Percentiles rank a stretch among this genome's conserved stretches.
phyloP scores from a whole-genome alignment of 2,888 invertebrate species.

The Eupithecia subumbrata region DNA sequence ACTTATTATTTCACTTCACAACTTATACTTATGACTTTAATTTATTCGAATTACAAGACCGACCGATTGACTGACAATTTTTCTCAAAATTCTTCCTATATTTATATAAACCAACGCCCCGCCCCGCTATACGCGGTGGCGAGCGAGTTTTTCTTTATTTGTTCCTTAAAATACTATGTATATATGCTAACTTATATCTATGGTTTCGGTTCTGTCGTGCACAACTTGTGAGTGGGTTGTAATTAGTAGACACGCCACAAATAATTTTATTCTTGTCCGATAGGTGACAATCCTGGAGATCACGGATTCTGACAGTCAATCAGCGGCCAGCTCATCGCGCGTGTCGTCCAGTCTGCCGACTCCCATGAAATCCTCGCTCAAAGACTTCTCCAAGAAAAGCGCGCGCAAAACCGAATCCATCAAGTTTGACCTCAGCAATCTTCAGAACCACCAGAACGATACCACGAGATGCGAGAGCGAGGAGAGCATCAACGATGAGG shows the following conservation, averaged over 20 bases:
- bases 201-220: too few relatives aligned
- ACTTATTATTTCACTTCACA: too few relatives aligned
- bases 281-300: conserved; percentile 60
- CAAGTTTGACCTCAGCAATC: conserved; percentile 74
- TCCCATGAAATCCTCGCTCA: conserved; percentile 71
- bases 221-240: too few relatives aligned
- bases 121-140: too few relatives aligned
- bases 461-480: conserved; percentile 30
- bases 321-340: conserved; percentile 38
- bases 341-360: conserved; percentile 46
- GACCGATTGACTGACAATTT: too few relatives aligned
- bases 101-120: too few relatives aligned
- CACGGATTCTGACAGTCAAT: conserved; percentile 48
- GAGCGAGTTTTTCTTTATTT: too few relatives aligned
- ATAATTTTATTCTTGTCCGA: neutral
- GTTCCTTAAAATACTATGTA: too few relatives aligned
- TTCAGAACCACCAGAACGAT: conserved; percentile 51
- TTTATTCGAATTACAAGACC: too few relatives aligned
- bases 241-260: neutral
- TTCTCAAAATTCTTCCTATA: too few relatives aligned
- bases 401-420: conserved; percentile 70
- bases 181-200: too few relatives aligned
- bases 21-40: too few relatives aligned
- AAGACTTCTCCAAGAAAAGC: conserved; percentile 58
- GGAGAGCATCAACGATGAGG: conserved; percentile 46